Evolutionary conservation across 2,797 vertebrate genomes (phyloP), one percentile per base, ranked within the genome.

Genomic region (Argyrosomus regius): DNA sequence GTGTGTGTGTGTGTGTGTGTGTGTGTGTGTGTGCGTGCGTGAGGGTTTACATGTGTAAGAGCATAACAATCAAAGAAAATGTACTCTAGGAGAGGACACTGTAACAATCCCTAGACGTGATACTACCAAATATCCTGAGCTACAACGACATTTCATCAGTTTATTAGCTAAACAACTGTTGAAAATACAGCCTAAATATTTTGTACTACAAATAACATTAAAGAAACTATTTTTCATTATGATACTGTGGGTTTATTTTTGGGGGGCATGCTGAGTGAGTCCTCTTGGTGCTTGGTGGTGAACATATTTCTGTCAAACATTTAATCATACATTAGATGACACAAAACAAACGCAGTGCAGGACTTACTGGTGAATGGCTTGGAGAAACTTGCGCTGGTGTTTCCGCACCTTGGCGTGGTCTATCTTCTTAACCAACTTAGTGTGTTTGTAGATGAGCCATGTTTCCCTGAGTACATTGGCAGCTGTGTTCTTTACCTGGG

Each of bases 311-410:
- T 48, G 58, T 83, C 49, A 63, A 49, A 39, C 17, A 9, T 66
- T 17, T 49, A 10, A 53, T 35, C 13, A 24, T 6, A 24, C 48
- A 48, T 76, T 7, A 59, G 43, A 46, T 22, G 20, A 70, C 20
- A 16, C 13, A 35, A 56, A 65, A 13, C 11, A 20, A 39, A 57
- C 3, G 1, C 17, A 9, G 64, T 1, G 52, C 45, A 39, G 53
- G 80, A 97, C 97, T 98, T 97, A 99, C 97, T 98, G 97, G 96
- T 99, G 97, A 94, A 98, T 98, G 95, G 98, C 98, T 96, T 99
- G 98, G 89, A 99, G 97, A 96, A 99, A 99, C 97, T 99, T 98
- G 96, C 97, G 98, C 95, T 99, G 97, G 96, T 99, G 97, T 96
- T 97, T 99, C 92, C 98, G 98, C 93, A 98, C 98, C 95, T 96